Percentiles rank a stretch among this genome's conserved stretches.
phyloP scores from a whole-genome alignment of 2,888 invertebrate species.

The Vannuccia rotundouncinata region DNA sequence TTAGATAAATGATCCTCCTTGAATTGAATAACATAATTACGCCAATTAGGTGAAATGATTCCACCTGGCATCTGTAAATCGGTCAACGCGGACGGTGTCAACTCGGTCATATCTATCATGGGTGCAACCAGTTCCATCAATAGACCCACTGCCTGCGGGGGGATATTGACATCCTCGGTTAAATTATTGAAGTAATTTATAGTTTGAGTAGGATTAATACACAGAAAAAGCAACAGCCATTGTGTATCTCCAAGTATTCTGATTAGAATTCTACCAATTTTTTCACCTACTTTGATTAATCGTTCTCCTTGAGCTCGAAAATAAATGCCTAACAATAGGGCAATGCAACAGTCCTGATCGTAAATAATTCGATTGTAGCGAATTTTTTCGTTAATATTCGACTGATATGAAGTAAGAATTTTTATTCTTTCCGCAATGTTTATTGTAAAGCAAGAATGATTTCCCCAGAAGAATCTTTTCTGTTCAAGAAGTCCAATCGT shows the following conservation, averaged over 20 bases:
- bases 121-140: background rate
- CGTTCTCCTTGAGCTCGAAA: background rate
- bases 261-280: background rate
- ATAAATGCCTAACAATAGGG: background rate
- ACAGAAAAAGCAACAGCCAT: background rate
- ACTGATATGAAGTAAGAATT: background rate
- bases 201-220: background rate
- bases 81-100: background rate
- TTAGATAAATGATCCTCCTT: background rate
- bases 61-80: background rate
- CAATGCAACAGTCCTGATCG: constrained; percentile 33
- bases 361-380: background rate
- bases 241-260: background rate
- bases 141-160: background rate
- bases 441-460: background rate
- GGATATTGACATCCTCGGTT: background rate
- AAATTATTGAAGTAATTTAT: background rate
- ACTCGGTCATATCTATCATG: background rate
- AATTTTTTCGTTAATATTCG: background rate
- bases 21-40: background rate
- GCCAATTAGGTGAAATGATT: background rate
- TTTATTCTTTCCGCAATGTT: background rate
- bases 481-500: background rate
- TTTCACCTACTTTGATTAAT: background rate
- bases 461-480: constrained; percentile 1